A percentile compares a stretch with the other conserved stretches of the same genome.
Evolutionary conservation across 2,113 vertebrate genomes (phyloP).

Genomic region (Lasiurus borealis): DNA sequence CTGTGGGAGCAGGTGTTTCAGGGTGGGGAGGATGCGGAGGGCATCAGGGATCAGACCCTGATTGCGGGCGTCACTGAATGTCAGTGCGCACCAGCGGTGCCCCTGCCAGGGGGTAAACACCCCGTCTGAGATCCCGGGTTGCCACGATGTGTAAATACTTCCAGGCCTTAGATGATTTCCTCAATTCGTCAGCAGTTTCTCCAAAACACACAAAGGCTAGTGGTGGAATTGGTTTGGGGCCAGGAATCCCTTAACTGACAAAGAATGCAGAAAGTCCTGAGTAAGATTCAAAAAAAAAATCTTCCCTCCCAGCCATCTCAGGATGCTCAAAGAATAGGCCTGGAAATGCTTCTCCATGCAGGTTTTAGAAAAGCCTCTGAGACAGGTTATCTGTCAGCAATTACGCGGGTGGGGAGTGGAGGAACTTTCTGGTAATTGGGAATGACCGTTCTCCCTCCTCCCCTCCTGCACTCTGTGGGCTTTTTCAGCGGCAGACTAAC

Average conservation of each 20-base stretch:
- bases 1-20: constrained; percentile 56
- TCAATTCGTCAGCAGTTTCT: constrained; percentile 43
- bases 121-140: background rate
- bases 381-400: background rate
- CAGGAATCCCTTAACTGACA: constrained; percentile 3
- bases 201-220: constrained; percentile 8
- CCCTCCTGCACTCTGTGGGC: no score
- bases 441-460: background rate
- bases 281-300: background rate
- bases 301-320: background rate
- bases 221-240: background rate
- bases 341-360: background rate
- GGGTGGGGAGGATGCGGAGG: background rate
- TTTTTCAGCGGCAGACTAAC: background rate
- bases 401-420: background rate
- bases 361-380: background rate
- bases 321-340: background rate
- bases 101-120: background rate
- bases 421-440: background rate
- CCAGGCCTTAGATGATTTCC: background rate
- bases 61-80: background rate
- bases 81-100: background rate
- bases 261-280: background rate
- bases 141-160: background rate
- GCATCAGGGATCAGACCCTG: background rate